Evolutionary conservation across 2,797 vertebrate species (phyloP).

Genomic region (Sebastes umbrosus): DNA sequence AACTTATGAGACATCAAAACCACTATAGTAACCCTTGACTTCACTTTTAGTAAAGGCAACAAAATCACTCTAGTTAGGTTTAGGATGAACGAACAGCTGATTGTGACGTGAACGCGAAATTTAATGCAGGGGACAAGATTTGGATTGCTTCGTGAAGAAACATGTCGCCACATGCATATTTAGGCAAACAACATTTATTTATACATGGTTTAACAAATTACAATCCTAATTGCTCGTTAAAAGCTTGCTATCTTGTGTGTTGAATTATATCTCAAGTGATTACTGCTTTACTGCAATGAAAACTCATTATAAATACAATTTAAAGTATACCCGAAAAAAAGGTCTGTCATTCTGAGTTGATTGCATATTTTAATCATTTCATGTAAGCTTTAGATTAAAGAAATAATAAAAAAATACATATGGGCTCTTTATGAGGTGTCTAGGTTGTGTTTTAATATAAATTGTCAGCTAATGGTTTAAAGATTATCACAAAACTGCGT

Average conservation of each 20-base stretch:
- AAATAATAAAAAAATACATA: background rate
- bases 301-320: background rate
- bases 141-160: background rate
- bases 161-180: background rate
- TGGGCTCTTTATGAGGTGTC: background rate
- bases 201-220: background rate
- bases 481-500: background rate
- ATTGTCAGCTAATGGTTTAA: background rate
- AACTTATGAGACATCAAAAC: background rate
- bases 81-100: background rate
- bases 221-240: background rate
- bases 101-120: too few relatives aligned
- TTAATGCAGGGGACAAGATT: background rate
- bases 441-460: background rate
- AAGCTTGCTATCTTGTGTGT: background rate
- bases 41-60: too few relatives aligned
- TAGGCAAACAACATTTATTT: background rate
- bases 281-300: background rate
- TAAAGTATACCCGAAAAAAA: background rate
- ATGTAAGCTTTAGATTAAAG: background rate
- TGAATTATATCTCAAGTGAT: background rate
- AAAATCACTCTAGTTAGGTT: background rate
- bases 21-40: background rate
- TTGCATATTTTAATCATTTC: slow-evolving; percentile 9
- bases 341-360: background rate